Conservation (phyloP, 2,797 vertebrate species). For the Ciconia nigra region DNA sequence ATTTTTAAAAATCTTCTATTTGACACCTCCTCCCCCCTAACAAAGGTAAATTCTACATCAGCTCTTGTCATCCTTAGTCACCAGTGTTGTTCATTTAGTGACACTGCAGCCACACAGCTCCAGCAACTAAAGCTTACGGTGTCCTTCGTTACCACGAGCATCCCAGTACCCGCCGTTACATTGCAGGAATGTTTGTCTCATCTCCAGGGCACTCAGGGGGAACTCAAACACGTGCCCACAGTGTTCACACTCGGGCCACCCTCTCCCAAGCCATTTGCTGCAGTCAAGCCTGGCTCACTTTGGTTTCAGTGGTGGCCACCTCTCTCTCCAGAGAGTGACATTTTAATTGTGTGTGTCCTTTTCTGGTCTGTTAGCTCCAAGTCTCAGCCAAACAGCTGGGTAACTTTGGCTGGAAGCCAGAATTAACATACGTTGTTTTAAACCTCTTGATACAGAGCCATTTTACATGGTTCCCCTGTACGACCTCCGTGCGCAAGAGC, state of each 20-base stretch:
- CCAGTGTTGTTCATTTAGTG: background rate
- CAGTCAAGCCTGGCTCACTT: background rate
- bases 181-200: background rate
- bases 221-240: background rate
- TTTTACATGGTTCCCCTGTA: background rate
- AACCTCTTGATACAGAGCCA: background rate
- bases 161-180: background rate
- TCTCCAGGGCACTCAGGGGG: background rate
- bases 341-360: background rate
- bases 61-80: background rate
- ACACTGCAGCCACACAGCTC: background rate
- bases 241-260: background rate
- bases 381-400: background rate
- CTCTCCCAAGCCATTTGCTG: background rate
- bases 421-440: constrained; percentile 1
- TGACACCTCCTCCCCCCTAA: background rate
- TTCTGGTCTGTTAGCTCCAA: background rate
- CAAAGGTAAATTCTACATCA: background rate
- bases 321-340: background rate
- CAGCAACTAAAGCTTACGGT: background rate
- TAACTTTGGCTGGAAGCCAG: background rate
- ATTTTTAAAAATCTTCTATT: background rate
- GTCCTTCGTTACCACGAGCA: accelerated
- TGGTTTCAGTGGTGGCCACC: background rate
- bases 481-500: background rate